Conservation (phyloP, 2,113 vertebrate genomes). For the Sinocyclocheilus anophthalmus region DNA sequence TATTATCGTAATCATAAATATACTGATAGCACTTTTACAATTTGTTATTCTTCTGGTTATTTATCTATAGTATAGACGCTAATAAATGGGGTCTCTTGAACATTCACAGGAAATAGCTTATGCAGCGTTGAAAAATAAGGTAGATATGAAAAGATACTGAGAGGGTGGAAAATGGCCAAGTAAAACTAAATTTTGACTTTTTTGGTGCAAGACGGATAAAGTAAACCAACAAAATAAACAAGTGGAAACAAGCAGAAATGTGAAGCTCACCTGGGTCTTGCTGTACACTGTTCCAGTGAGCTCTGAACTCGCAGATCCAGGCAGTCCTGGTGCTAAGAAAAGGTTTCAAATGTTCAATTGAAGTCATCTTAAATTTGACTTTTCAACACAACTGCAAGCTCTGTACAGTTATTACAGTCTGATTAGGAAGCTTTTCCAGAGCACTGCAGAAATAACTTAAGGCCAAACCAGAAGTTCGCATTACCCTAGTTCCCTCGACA, state of each 20-base stretch:
- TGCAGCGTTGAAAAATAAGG: not conserved
- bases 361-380: not conserved
- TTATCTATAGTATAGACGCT: no score
- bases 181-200: not conserved
- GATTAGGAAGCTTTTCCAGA: not conserved
- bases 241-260: not conserved
- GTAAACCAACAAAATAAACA: no score
- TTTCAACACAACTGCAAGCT: not conserved
- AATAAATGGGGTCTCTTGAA: not conserved
- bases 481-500: not conserved
- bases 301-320: slow-evolving; percentile 89
- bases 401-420: not conserved
- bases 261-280: slow-evolving; percentile 86
- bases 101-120: not conserved
- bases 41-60: no score
- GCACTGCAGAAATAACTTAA: not conserved
- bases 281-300: slow-evolving; percentile 92
- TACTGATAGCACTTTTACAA: no score
- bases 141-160: not conserved
- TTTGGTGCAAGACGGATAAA: not conserved
- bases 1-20: no score
- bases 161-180: not conserved
- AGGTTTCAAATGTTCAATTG: not conserved
- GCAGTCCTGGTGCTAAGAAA: slow-evolving; percentile 79
- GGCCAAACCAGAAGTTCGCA: not conserved